These are phyloP conservation scores for Cyphomyrus plagiostoma DNA, from an alignment of 2,113 vertebrate species.

Conservation along the genomic window DNA sequence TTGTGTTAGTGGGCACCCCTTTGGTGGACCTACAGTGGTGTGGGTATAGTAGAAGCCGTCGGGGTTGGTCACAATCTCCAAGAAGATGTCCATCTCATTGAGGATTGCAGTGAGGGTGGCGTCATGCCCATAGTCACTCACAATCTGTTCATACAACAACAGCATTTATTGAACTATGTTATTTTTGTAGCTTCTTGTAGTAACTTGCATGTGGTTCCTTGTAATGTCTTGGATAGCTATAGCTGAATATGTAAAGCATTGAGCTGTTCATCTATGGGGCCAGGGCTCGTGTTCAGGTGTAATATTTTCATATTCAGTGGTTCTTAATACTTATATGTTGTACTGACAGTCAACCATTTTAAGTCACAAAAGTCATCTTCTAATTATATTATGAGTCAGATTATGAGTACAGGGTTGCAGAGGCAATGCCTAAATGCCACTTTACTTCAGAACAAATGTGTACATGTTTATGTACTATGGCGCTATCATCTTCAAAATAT, in stretches of 20 bases:
- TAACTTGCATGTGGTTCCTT: neutral
- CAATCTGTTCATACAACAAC: slow-evolving; percentile 55
- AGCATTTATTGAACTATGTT: neutral
- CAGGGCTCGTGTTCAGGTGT: neutral
- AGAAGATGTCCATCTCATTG: slow-evolving; percentile 74
- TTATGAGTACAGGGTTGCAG: neutral
- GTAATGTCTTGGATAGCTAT: neutral
- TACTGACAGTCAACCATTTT: neutral
- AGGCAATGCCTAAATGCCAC: neutral
- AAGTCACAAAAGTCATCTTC: neutral
- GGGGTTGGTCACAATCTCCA: slow-evolving; percentile 80
- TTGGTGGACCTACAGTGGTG: slow-evolving; percentile 53
- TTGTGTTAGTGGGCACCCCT: neutral
- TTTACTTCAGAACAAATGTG: neutral
- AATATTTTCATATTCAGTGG: neutral
- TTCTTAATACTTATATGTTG: neutral
- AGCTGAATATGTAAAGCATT: neutral
- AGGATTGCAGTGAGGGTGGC: slow-evolving; percentile 61
- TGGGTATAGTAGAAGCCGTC: slow-evolving; percentile 80
- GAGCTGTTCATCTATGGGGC: neutral
- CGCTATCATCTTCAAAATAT: neutral
- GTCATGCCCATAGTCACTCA: slow-evolving; percentile 60
- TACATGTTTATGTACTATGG: neutral
- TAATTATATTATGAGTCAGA: neutral
- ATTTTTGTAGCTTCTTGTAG: neutral